A percentile compares a stretch with the other conserved stretches of the same genome.
Conservation (phyloP, 1,140 invertebrate genomes). For the Amphibalanus amphitrite region DNA sequence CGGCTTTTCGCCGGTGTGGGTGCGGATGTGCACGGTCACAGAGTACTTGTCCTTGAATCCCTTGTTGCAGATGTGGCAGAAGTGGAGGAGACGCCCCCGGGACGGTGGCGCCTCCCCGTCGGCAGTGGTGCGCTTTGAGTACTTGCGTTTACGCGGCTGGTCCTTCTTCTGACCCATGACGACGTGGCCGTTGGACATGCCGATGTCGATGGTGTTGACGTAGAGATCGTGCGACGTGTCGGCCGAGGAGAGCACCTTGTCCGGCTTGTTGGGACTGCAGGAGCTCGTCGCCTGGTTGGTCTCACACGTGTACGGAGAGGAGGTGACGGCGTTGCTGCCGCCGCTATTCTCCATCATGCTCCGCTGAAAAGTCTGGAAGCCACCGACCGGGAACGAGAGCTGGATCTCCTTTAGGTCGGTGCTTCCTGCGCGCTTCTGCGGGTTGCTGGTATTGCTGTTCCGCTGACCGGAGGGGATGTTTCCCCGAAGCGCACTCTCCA, state of each 20-base stretch:
- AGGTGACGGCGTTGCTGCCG: not conserved
- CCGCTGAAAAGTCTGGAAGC: conserved; percentile 13
- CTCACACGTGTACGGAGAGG: not conserved
- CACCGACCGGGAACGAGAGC: conserved; percentile 16
- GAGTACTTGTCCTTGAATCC: conserved; percentile 88
- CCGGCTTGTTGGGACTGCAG: conserved; percentile 12
- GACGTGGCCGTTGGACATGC: conserved; percentile 14
- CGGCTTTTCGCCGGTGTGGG: conserved; percentile 78
- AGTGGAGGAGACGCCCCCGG: conserved; percentile 51
- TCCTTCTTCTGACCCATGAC: conserved; percentile 12
- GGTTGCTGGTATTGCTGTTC: conserved; percentile 7
- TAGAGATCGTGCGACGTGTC: conserved; percentile 14
- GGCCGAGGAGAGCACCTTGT: conserved; percentile 14
- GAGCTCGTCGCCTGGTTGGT: conserved; percentile 2
- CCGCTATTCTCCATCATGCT: not conserved
- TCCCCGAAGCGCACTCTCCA: conserved; percentile 18
- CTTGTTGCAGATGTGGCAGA: conserved; percentile 79
- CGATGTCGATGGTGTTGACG: conserved; percentile 16
- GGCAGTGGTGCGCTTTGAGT: conserved; percentile 15
- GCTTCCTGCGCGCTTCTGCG: conserved; percentile 16
- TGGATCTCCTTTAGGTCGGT: conserved; percentile 16
- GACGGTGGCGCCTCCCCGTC: conserved; percentile 14
- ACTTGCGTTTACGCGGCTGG: conserved; percentile 18
- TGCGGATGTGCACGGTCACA: conserved; percentile 77
- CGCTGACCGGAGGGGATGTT: conserved; percentile 13